Evolutionary conservation across 2,113 vertebrate species (phyloP).

Genomic region (Amblyornis subalaris): DNA sequence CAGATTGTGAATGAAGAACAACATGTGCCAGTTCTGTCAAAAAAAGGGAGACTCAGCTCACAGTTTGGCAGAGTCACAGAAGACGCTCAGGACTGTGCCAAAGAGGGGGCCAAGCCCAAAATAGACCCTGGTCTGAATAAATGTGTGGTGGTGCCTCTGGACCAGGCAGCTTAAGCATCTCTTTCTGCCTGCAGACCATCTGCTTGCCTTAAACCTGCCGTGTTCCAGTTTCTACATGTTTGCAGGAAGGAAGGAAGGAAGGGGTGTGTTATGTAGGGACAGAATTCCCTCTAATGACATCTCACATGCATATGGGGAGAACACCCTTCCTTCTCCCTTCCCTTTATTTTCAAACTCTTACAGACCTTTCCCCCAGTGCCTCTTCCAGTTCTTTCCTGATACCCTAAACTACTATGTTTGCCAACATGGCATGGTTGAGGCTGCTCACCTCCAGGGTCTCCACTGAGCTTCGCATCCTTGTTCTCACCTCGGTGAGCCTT

Average conservation of each 20-base stretch:
- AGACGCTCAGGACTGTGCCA: background rate
- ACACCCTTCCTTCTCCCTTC: background rate
- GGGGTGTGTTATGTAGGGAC: no score
- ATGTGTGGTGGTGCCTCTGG: background rate
- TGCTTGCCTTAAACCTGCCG: background rate
- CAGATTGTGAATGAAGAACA: conserved; percentile 58
- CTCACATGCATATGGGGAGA: background rate
- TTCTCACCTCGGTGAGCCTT: background rate
- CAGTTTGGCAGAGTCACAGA: conserved; percentile 8
- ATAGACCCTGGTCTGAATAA: conserved; percentile 16
- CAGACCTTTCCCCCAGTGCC: background rate
- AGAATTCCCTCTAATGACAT: background rate
- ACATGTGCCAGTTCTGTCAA: conserved; percentile 27
- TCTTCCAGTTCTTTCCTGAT: background rate
- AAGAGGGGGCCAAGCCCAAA: conserved; percentile 23
- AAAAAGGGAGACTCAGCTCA: conserved; percentile 4
- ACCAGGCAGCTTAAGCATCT: background rate
- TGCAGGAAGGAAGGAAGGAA: background rate
- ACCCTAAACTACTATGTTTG: background rate
- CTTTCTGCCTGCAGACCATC: conserved; percentile 1
- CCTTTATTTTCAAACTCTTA: background rate
- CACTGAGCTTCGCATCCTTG: background rate
- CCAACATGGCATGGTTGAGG: background rate
- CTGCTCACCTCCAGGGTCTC: background rate
- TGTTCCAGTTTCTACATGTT: background rate